Evolutionary conservation across 2,113 vertebrate genomes (phyloP).

Genomic region (Periophthalmus modestus): DNA sequence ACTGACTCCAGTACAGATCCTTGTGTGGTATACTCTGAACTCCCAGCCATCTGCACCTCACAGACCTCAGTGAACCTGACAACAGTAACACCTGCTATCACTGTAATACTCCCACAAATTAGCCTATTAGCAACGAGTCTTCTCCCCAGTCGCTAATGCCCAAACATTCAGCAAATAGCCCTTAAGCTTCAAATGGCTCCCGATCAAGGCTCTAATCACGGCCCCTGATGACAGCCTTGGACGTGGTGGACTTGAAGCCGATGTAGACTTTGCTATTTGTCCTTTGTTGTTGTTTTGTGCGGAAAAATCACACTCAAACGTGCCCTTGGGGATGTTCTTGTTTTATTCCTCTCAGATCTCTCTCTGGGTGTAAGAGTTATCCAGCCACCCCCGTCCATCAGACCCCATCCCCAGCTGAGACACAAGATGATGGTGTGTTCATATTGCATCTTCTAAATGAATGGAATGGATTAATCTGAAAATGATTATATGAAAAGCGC

Average conservation of each 20-base stretch:
- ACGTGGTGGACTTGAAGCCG: not conserved
- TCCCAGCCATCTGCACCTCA: slow-evolving; percentile 48
- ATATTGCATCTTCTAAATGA: not conserved
- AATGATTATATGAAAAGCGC: not conserved
- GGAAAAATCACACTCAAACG: not conserved
- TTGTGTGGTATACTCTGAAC: slow-evolving; percentile 45
- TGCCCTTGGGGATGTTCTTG: not conserved
- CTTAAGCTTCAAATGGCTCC: not conserved
- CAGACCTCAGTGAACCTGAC: slow-evolving; percentile 25
- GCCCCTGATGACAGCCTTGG: not conserved
- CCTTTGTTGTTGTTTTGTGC: not conserved
- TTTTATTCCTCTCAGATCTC: not conserved
- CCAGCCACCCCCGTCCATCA: not conserved
- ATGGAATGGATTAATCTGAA: not conserved
- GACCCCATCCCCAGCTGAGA: not conserved
- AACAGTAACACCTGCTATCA: slow-evolving; percentile 18
- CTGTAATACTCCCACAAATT: not conserved
- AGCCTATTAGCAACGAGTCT: not conserved
- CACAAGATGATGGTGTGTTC: not conserved
- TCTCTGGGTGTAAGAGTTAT: not conserved
- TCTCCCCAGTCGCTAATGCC: not conserved
- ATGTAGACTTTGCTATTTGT: not conserved
- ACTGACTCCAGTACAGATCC: slow-evolving; percentile 1
- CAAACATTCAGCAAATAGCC: not conserved
- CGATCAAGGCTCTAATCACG: not conserved